A percentile compares a stretch with the other conserved stretches of the same genome.
Conservation (phyloP, 2,113 vertebrate genomes). For the Coracopsis vasa region DNA sequence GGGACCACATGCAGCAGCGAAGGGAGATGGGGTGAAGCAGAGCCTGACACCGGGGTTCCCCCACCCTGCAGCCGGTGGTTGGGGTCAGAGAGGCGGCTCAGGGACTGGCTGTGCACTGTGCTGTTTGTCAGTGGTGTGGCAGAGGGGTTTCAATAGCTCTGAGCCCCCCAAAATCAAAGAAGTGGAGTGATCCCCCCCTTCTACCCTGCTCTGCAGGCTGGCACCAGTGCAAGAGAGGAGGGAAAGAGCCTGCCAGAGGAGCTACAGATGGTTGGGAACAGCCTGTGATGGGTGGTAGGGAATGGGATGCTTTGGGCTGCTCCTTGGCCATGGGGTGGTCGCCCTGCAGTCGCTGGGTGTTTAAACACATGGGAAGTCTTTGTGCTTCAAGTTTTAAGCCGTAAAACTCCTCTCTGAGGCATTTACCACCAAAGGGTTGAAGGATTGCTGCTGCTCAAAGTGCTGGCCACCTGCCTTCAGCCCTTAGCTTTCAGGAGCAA, state of each 20-base stretch:
- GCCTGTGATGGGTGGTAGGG: background rate
- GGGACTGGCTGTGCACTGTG: background rate
- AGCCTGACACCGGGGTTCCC: background rate
- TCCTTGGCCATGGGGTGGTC: background rate
- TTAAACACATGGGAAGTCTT: background rate
- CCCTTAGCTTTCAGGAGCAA: background rate
- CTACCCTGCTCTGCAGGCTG: background rate
- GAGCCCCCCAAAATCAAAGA: background rate
- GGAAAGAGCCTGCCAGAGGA: background rate
- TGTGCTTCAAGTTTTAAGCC: background rate
- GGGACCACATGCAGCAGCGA: background rate
- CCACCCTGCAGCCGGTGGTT: background rate
- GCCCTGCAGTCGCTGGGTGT: background rate
- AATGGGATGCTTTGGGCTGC: background rate
- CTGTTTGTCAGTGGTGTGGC: background rate
- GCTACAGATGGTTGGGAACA: background rate
- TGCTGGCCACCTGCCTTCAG: accelerated
- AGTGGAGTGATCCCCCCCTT: background rate
- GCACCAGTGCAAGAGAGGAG: background rate
- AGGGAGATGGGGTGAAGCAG: background rate
- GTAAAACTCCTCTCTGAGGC: background rate
- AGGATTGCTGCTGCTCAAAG: background rate
- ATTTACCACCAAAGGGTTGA: background rate
- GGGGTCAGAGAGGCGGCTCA: background rate
- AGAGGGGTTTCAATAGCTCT: background rate